phyloP scores from a whole-genome alignment of 2,797 vertebrate genomes.

The Onychomys arenicola region DNA sequence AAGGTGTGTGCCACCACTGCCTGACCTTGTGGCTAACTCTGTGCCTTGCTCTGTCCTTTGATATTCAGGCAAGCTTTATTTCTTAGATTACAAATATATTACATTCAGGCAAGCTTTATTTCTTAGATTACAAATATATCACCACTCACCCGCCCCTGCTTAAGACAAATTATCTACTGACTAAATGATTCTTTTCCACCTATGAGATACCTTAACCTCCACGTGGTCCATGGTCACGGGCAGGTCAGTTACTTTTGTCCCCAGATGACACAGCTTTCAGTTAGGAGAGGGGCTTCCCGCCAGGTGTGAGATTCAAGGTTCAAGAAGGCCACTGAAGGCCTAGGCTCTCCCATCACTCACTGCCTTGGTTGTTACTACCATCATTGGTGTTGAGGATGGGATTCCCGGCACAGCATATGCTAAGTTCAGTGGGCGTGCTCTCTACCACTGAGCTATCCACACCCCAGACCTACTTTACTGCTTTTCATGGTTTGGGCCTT shows the following conservation, averaged over 20 bases:
- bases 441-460: neutral
- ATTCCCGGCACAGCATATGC: rapidly evolving
- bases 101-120: too few species aligned
- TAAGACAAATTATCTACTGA: neutral
- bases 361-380: neutral
- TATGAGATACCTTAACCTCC: neutral
- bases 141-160: neutral
- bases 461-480: neutral
- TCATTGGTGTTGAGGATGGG: neutral
- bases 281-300: neutral
- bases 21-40: too few species aligned
- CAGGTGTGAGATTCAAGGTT: neutral
- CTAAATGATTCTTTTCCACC: neutral
- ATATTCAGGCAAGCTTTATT: too few species aligned
- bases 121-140: too few species aligned
- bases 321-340: neutral
- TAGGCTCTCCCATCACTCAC: neutral
- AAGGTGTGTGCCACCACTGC: too few species aligned
- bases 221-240: neutral
- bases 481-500: conserved; percentile 56
- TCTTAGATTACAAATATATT: too few species aligned
- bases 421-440: neutral
- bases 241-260: neutral
- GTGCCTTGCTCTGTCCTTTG: too few species aligned
- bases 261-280: too few species aligned